Base-by-base conservation (phyloP, 1,140 invertebrate species). In the Metaphire vulgaris region DNA sequence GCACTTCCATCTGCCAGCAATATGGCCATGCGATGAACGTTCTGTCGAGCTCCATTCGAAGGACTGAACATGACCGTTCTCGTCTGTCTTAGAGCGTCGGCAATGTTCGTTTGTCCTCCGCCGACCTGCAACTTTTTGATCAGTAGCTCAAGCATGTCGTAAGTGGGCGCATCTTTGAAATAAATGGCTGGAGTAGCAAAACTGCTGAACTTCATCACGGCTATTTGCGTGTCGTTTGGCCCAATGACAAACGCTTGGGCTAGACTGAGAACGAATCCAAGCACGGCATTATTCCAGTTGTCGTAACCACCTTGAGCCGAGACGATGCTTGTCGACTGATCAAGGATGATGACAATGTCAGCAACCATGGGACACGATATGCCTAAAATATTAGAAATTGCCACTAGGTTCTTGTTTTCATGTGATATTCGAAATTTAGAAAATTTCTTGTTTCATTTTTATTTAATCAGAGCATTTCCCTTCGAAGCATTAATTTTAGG, bases 1-100 rank as follows among this genome's bases (percentile, higher is more conserved):
- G 70, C 56, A 56, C 34, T 30, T 31, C 76, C 76, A 71, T 77
- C 76, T 56, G 76, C 68, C 26, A 77, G 66, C 16, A 77, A 56
- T 29, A 77, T 16, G 33, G 68, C 33, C 21, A 77, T 68, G 76
- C 74, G 74, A 1, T 31, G 26, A 33, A 77, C 76, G 21, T 26
- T 29, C 1, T 26, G 16, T 69, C 72, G 32, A n/a, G 21, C 32
- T 71, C 72, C 72, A 26, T 28, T 21, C 6, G 33, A 26, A 56
- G 29, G 12, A 21, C 28, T 21, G 28, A 74, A 74, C 72, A 74
- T 74, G 1, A n/a, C n/a, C n/a, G n/a, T 26, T 33, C 28, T 29
- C 28, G 26, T 33, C n/a, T 71, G 1, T 71, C 69, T 71, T 30
- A 71, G 26, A 33, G 26, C 69, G n/a, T 71, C 69, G 0, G 69